These are phyloP conservation scores for Catajapyx aquilonaris DNA, from an alignment of 1,140 invertebrate genomes.

Conservation along the genomic window DNA sequence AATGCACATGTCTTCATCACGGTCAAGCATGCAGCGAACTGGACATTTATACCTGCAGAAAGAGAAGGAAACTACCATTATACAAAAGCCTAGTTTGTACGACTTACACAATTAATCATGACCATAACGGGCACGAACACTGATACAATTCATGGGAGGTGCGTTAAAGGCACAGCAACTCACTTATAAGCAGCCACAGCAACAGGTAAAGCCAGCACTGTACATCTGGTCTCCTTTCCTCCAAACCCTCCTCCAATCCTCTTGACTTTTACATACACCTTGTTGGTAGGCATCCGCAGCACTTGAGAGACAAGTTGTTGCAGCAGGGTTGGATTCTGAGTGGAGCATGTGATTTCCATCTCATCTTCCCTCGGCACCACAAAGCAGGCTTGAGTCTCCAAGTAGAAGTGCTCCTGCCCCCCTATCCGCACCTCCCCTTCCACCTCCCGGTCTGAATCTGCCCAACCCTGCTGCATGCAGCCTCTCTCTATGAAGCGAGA, in stretches of 20 bases:
- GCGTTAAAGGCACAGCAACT: no score
- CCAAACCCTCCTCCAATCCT: constrained; percentile 88
- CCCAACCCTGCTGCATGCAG: neutral
- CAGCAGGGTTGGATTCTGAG: constrained; percentile 60
- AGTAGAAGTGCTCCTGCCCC: constrained; percentile 92
- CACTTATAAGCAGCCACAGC: constrained; percentile 32
- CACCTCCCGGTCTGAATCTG: constrained; percentile 34
- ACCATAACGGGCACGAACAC: no score
- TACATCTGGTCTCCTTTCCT: constrained; percentile 67
- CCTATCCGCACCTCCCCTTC: constrained; percentile 59
- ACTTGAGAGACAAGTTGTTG: constrained; percentile 49
- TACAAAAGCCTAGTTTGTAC: no score
- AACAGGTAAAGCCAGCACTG: constrained; percentile 24
- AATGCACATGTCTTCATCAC: constrained; percentile 85
- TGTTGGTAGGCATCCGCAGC: constrained; percentile 49
- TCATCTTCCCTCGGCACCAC: constrained; percentile 66
- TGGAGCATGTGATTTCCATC: constrained; percentile 60
- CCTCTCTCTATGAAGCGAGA: no score
- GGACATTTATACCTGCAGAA: no score
- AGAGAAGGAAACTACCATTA: no score
- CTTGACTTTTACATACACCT: constrained; percentile 54
- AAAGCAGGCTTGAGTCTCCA: constrained; percentile 60
- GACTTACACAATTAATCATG: no score
- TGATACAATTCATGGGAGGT: no score
- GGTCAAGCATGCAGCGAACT: constrained; percentile 68